phyloP scores from a whole-genome alignment of 2,888 invertebrate genomes.

The Rhyacophila evoluta region DNA sequence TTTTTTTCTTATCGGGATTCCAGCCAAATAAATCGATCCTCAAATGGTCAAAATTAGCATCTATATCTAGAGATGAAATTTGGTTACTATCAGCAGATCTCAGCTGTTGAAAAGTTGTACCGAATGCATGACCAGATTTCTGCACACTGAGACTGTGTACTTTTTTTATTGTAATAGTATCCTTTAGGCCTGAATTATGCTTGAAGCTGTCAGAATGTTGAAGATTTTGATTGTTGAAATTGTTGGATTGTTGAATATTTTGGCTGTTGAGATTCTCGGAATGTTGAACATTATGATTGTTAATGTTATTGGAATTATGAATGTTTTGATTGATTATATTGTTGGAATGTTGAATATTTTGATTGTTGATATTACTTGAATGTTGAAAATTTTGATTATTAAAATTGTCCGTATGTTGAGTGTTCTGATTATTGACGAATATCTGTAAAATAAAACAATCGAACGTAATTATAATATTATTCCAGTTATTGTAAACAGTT shows the following conservation, averaged over 20 bases:
- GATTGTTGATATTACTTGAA: too few species aligned
- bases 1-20: background rate
- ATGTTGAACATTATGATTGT: background rate
- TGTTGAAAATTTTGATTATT: too few species aligned
- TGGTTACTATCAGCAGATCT: background rate
- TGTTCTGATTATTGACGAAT: background rate
- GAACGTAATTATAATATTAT: too few species aligned
- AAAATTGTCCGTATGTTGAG: background rate
- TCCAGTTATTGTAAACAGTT: too few species aligned
- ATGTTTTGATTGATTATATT: too few species aligned
- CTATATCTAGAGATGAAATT: background rate
- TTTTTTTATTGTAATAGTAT: background rate
- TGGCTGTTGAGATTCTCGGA: too few species aligned
- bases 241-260: too few species aligned
- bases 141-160: background rate
- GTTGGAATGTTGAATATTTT: too few species aligned
- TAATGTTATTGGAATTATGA: background rate
- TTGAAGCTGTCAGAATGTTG: background rate
- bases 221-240: too few species aligned
- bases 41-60: background rate
- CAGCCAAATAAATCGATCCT: background rate
- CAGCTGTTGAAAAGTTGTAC: background rate
- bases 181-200: background rate
- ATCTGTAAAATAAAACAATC: conserved; percentile 8
- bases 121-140: background rate